A percentile compares a stretch with the other conserved stretches of the same genome.
Evolutionary conservation across 2,797 vertebrate genomes (phyloP).

Genomic region (Eulemur mongoz): DNA sequence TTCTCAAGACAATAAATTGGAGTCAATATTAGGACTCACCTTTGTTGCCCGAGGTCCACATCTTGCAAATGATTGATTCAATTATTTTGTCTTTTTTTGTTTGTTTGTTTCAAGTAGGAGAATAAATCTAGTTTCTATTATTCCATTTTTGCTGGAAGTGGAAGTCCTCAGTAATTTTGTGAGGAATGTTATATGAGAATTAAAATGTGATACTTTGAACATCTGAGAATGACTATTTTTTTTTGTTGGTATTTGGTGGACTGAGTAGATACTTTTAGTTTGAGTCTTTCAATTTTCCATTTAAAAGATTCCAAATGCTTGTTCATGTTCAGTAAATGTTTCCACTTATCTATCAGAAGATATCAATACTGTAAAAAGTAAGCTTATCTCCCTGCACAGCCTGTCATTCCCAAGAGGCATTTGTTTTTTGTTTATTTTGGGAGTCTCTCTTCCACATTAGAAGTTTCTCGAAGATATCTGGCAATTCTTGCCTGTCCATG

Average conservation of each 20-base stretch:
- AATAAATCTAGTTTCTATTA: neutral
- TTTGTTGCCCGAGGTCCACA: neutral
- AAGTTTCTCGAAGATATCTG: neutral
- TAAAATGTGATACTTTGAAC: neutral
- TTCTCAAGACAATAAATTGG: neutral
- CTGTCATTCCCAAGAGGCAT: neutral
- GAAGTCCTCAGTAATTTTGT: neutral
- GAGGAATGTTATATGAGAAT: neutral
- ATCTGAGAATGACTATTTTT: neutral
- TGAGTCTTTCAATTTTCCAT: neutral
- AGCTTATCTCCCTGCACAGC: neutral
- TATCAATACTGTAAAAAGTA: neutral
- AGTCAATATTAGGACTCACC: neutral
- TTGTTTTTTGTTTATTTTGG: neutral
- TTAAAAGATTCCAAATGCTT: neutral
- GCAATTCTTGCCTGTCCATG: neutral
- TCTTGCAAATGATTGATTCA: neutral
- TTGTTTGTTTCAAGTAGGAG: neutral
- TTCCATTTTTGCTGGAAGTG: neutral
- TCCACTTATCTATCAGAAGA: neutral
- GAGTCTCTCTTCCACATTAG: neutral
- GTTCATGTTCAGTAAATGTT: neutral
- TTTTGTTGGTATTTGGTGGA: neutral
- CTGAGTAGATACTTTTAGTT: neutral
- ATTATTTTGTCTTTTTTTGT: neutral